These are phyloP conservation scores for Zaprionus vittiger DNA, from an alignment of 1,140 invertebrate species.

Conservation along the genomic window DNA sequence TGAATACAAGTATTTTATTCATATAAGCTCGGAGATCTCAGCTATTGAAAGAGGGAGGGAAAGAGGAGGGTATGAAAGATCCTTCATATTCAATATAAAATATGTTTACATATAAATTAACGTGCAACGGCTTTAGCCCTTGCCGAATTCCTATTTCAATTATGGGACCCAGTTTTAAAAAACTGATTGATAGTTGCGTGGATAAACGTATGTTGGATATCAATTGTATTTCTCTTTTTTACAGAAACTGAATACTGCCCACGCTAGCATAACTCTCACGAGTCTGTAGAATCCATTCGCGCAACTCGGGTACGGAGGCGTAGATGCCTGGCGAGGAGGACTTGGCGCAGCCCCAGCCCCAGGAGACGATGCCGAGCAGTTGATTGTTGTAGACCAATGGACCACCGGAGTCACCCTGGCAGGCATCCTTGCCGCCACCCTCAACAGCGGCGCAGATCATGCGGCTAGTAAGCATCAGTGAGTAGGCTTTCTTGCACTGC, in stretches of 20 bases:
- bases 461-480: conserved; percentile 81
- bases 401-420: conserved; percentile 85
- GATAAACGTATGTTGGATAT: neutral
- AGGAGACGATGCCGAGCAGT: conserved; percentile 87
- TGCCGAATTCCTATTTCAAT: neutral
- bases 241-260: conserved; percentile 53
- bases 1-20: neutral
- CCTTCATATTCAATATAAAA: neutral
- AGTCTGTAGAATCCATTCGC: conserved; percentile 74
- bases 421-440: conserved; percentile 85
- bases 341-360: conserved; percentile 88
- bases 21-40: neutral
- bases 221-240: conserved; percentile 3
- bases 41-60: neutral
- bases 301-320: conserved; percentile 86
- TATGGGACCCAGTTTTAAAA: neutral
- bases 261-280: conserved; percentile 11
- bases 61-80: neutral
- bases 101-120: neutral
- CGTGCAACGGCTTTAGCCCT: neutral
- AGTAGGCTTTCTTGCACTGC: conserved; percentile 51
- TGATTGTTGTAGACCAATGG: conserved; percentile 77
- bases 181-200: neutral
- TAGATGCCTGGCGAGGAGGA: conserved; percentile 88
- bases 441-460: conserved; percentile 86